Base-by-base conservation (phyloP, 2,888 invertebrate genomes). In the Meteorus colon region DNA sequence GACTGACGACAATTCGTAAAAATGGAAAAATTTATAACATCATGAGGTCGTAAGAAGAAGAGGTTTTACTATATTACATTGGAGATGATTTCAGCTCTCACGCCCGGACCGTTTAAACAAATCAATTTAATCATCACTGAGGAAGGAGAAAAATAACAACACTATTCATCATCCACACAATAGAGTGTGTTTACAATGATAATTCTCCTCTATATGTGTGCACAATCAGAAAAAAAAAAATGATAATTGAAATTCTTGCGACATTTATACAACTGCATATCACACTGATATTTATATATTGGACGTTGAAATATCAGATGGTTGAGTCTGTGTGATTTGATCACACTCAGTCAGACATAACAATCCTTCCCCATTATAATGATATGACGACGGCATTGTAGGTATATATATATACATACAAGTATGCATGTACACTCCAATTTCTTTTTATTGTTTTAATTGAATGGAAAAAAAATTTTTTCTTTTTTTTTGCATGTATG, bases 311-410 rank as follows among this genome's bases (percentile, higher is more conserved):
- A 73, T 73, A 73, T 73, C 73, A 73, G 66, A 73, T 67, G 67
- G 59, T 73, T 73, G 73, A 73, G 67, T 73, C 73, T 73, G 62
- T 55, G 55, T 55, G 48, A 62, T 63, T 65, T 60, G 48, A 74
- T 74, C 62, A 74, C 24, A n/a, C 19, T 69, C n/a, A 37, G 45
- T 68, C 48, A 74, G 74, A 74, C 74, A 74, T 74, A 74, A 74
- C 68, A 74, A 74, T 60, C 59, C 41, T 48, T 62, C 8, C 19
- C 19, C 37, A 34, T 65, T 37, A n/a, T 12, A 12, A 65, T 65
- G 65, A 65, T 65, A 65, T 55, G 2, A n/a, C 55, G n/a, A 55
- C 10, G n/a, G 24, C 19, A 55, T 55, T 19, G n/a, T 34, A 34
- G 41, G 34, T 34, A 34, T 34, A 34, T 34, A 34, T 24, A 24